phyloP scores from a whole-genome alignment of 2,888 invertebrate genomes.

The Pachycephus smyrnensis region DNA sequence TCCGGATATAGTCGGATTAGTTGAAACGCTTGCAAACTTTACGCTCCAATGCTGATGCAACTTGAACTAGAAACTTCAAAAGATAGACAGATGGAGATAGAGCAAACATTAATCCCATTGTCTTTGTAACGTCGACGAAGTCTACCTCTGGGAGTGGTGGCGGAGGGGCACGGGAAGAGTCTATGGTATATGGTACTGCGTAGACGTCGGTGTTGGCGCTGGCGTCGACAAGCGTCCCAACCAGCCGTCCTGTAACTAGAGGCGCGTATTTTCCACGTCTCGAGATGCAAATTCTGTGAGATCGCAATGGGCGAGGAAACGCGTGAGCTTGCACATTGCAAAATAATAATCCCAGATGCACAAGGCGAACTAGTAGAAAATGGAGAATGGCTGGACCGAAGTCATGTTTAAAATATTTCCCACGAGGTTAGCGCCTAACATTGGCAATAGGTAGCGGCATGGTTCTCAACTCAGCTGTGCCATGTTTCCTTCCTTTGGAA shows the following conservation, averaged over 20 bases:
- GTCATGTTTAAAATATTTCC: constrained; percentile 14
- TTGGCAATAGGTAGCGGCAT: not conserved
- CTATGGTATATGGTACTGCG: not conserved
- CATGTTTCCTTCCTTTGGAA: not conserved
- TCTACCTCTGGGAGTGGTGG: not conserved
- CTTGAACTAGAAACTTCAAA: constrained; percentile 26
- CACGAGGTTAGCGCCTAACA: not conserved
- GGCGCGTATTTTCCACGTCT: not conserved
- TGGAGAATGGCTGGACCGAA: not conserved
- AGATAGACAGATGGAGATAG: constrained; percentile 32
- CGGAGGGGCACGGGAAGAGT: not conserved
- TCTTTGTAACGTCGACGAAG: constrained; percentile 19
- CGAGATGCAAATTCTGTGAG: not conserved
- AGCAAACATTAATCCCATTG: constrained; percentile 41
- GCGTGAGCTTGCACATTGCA: not conserved
- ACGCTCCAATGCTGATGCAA: constrained; percentile 11
- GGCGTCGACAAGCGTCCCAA: not conserved
- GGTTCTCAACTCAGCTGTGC: not conserved
- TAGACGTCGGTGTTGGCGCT: not conserved
- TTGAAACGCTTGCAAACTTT: not conserved
- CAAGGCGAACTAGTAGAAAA: constrained; percentile 1
- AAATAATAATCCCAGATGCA: constrained; percentile 1
- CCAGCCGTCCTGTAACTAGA: not conserved
- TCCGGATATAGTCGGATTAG: not conserved
- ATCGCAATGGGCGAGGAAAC: not conserved